Conservation (phyloP, 2,113 vertebrate species). For the Puffinus mauretanicus region DNA sequence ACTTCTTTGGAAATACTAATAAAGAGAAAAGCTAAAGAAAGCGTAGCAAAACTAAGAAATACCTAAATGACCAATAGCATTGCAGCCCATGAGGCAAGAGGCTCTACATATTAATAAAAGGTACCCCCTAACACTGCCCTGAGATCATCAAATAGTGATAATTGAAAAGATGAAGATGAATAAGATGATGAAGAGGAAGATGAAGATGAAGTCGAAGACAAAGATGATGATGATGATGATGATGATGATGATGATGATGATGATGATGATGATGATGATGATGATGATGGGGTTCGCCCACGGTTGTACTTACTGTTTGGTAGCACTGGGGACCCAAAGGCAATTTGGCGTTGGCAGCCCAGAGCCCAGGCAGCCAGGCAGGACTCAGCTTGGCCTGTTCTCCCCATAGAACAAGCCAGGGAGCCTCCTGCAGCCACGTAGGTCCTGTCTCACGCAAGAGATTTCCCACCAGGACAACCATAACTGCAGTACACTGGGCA, state of each 20-base stretch:
- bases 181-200: neutral
- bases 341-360: neutral
- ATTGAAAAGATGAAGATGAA: neutral
- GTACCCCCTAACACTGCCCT: neutral
- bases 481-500: neutral
- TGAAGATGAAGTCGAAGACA: neutral
- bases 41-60: neutral
- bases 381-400: neutral
- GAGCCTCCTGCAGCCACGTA: fast-evolving
- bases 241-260: neutral
- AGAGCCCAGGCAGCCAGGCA: too few species aligned
- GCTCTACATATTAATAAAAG: neutral
- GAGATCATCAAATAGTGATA: neutral
- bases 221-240: neutral
- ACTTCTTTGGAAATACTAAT: neutral
- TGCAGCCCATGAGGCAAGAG: neutral
- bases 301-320: neutral
- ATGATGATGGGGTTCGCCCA: neutral
- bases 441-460: neutral
- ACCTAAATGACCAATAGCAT: neutral
- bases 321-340: neutral
- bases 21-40: neutral
- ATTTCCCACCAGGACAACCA: neutral
- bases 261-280: neutral
- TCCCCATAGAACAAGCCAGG: neutral